Evolutionary conservation across 2,797 vertebrate species (phyloP).

Genomic region (Todus mexicanus): DNA sequence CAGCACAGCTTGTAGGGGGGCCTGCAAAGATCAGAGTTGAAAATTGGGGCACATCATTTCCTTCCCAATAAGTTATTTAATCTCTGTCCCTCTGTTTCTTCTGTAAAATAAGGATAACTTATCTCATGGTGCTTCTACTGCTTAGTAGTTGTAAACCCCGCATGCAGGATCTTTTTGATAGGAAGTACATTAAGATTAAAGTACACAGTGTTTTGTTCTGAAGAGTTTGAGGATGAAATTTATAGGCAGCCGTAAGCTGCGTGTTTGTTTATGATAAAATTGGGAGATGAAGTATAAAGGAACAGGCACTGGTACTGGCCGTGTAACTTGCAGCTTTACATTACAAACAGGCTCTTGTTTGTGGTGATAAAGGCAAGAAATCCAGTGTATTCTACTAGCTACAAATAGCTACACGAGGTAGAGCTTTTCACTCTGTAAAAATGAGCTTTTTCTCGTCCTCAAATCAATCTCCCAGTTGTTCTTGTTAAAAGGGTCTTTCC

Average conservation of each 20-base stretch:
- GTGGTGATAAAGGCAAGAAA: constrained; percentile 56
- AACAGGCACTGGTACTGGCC: constrained; percentile 26
- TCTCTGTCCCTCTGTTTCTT: constrained; percentile 40
- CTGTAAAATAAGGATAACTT: constrained; percentile 55
- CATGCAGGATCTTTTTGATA: constrained; percentile 55
- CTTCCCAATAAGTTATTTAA: constrained; percentile 41
- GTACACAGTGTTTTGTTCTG: constrained; percentile 41
- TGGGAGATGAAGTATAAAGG: constrained; percentile 54
- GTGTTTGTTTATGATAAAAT: constrained; percentile 63
- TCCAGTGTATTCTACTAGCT: not conserved
- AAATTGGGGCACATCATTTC: not conserved
- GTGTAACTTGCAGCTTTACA: constrained; percentile 32
- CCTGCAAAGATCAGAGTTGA: constrained; percentile 48
- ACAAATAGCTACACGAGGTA: constrained; percentile 6
- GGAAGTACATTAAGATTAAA: constrained; percentile 56
- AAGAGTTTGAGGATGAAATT: constrained; percentile 60
- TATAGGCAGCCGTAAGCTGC: constrained; percentile 48
- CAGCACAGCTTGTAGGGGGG: not conserved
- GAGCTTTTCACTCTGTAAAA: not conserved
- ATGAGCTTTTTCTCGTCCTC: constrained; percentile 14
- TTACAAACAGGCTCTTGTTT: constrained; percentile 54
- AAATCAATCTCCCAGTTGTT: not conserved
- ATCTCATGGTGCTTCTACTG: constrained; percentile 1
- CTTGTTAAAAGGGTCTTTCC: not conserved
- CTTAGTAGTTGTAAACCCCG: constrained; percentile 21